Evolutionary conservation across 2,797 vertebrate genomes (phyloP), one percentile per base, ranked within the genome.

Genomic region (Notolabrus celidotus): DNA sequence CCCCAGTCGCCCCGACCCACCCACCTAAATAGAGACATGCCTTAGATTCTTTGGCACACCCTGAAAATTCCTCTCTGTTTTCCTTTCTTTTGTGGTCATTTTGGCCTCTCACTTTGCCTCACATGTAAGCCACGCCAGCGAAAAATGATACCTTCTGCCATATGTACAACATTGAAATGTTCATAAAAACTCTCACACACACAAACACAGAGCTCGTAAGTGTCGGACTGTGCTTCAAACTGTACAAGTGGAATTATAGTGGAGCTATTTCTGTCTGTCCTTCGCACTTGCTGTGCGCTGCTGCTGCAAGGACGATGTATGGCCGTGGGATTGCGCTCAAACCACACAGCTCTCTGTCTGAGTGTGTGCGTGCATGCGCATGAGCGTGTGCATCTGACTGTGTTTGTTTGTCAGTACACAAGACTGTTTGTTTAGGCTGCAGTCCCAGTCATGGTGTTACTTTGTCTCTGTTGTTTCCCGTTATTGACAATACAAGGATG

Each of bases 21-120:
- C 81, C 71, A 59, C 50, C 64, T 49, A 68, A 83, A 77, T 80
- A 80, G 60, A 88, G 76, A 86, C 89, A 93, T 94, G 86, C 92
- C 89, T 88, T 71, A 74, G 86, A 94, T 94, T 94, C 92, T 90
- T 93, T 89, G 88, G 86, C 90, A 86, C 89, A 79, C 88, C 88
- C 88, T 92, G 69, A 83, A 87, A 87, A 92, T 93, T 80, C 91
- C 86, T 87, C 83, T 69, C 79, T 77, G 65, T 70, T 82, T 81
- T 81, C 56, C 61, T 85, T 42, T 86, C 80, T 77, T 88, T 85
- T 80, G 83, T 88, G 88, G 85, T 86, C 65, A 67, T 82, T 81
- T 77, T 71, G 4, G 31, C 72, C 38, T 47, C 54, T 62, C 33
- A 17, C 47, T 41, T 33, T 71, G 61, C 70, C 23, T 10, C 55